phyloP scores from a whole-genome alignment of 2,888 invertebrate genomes.

The Clitarchus hookeri region DNA sequence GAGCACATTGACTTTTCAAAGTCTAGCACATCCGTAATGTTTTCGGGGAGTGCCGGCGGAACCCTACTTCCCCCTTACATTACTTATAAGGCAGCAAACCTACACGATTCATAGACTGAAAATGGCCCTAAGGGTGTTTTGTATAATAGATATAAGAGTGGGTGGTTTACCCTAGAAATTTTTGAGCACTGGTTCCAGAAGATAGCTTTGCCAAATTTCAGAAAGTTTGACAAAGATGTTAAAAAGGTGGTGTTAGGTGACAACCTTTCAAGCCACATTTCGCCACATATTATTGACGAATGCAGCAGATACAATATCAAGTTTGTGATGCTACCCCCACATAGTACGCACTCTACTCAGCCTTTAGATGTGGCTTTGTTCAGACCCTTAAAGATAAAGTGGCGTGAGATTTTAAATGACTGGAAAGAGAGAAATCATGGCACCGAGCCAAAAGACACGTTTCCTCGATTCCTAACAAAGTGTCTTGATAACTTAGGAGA shows the following conservation, averaged over 20 bases:
- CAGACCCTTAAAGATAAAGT: no score
- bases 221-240: background rate
- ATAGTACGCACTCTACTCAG: no score
- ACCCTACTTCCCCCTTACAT: conserved; percentile 19
- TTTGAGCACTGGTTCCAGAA: background rate
- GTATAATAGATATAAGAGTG: conserved; percentile 12
- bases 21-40: conserved; percentile 6
- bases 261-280: conserved; percentile 23
- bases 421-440: no score
- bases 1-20: background rate
- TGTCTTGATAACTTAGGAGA: no score
- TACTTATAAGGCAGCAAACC: conserved; percentile 15
- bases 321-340: no score
- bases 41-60: background rate
- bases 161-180: conserved; percentile 12
- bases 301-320: no score
- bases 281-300: no score
- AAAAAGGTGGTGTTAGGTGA: background rate
- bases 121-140: no score
- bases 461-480: no score
- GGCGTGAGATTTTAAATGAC: no score
- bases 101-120: conserved; percentile 12
- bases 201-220: conserved; percentile 4
- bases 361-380: no score
- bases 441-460: no score